phyloP scores from a whole-genome alignment of 2,113 vertebrate genomes.

The Ochotona curzoniae region DNA sequence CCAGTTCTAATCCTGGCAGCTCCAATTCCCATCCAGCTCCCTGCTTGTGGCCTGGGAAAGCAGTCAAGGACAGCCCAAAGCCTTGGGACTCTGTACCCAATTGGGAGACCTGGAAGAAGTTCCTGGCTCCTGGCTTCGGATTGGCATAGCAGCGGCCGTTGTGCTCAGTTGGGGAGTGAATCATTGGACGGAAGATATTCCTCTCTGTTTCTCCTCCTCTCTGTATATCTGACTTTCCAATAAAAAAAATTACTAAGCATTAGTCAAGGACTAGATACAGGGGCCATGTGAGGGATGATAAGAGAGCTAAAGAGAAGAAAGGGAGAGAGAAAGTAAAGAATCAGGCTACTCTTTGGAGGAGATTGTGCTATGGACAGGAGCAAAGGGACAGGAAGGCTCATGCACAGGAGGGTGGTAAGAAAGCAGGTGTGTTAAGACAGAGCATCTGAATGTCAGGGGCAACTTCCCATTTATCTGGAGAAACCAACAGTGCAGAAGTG shows the following conservation, averaged over 20 bases:
- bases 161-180: too few species aligned
- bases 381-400: background rate
- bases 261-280: background rate
- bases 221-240: too few species aligned
- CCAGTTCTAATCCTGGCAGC: too few species aligned
- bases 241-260: background rate
- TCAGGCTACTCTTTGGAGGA: background rate
- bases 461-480: background rate
- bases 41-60: too few species aligned
- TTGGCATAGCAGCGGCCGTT: too few species aligned
- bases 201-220: too few species aligned
- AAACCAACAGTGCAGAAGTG: background rate
- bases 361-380: background rate
- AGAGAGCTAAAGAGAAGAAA: background rate
- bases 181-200: too few species aligned
- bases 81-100: too few species aligned
- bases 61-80: too few species aligned
- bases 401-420: background rate
- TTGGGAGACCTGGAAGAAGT: too few species aligned
- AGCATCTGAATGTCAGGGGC: background rate
- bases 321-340: background rate
- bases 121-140: too few species aligned
- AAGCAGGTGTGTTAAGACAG: slow-evolving; percentile 13
- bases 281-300: background rate
- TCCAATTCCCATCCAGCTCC: too few species aligned